Percentiles rank a stretch among this genome's conserved stretches.
phyloP scores from a whole-genome alignment of 2,113 vertebrate species.

The Bambusicola thoracicus region DNA sequence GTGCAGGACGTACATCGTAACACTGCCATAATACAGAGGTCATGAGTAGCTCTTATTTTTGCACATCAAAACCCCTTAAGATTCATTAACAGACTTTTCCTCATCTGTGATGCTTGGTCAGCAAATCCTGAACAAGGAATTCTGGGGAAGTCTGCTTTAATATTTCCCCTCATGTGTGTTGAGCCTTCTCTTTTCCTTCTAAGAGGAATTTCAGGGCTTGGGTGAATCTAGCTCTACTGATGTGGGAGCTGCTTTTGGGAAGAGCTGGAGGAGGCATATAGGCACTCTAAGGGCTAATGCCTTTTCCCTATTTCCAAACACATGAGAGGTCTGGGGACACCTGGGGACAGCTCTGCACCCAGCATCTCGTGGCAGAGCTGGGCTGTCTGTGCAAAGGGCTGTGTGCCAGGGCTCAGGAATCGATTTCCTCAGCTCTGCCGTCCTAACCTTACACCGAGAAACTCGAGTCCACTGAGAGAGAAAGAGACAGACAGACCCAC shows the following conservation, averaged over 20 bases:
- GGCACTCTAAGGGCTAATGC: background rate
- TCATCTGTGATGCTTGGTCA: background rate
- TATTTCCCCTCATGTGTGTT: background rate
- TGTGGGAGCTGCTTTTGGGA: background rate
- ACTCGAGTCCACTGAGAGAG: conserved; percentile 71
- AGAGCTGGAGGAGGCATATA: background rate
- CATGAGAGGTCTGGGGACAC: accelerated
- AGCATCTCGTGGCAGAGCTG: conserved; percentile 27
- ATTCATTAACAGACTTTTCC: background rate
- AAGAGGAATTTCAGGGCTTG: background rate
- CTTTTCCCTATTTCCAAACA: background rate
- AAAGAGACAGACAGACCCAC: conserved; percentile 61
- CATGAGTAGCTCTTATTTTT: background rate
- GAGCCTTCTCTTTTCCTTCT: background rate
- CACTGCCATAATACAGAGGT: background rate
- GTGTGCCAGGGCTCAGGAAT: conserved; percentile 74
- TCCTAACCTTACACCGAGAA: conserved; percentile 80
- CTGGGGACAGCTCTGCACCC: background rate
- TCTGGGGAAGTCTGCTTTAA: background rate
- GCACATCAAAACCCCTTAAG: background rate
- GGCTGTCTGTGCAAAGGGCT: conserved; percentile 61
- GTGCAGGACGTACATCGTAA: background rate
- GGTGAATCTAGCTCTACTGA: background rate
- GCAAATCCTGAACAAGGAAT: background rate
- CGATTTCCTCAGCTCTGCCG: conserved; percentile 78